Base-by-base conservation (phyloP, 2,797 vertebrate genomes). In the Bradypodion pumilum region DNA sequence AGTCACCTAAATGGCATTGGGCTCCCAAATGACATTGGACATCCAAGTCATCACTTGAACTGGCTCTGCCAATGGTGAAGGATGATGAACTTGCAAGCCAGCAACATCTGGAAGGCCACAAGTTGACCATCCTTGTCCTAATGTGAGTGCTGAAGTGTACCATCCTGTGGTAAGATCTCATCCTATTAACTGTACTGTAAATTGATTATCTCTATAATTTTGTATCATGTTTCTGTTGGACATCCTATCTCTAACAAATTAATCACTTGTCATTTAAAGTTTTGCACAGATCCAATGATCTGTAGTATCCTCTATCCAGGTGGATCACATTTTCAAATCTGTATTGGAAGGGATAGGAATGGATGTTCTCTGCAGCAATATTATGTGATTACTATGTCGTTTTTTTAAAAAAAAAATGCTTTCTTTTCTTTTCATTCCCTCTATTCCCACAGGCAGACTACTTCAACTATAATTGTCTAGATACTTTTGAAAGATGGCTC, bases 401-500 rank as follows among this genome's bases (percentile, higher is more conserved):
- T 16, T 46, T 73, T 66, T 27, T 68, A 81, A 90, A 86, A 65
- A 69, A 44, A 72, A 81, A 68, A 59, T 78, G 76, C 79, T 42
- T 40, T 84, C 70, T 85, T 74, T 46, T 80, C 12, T 87, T 73
- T 66, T 56, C 13, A 59, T 66, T 44, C 9, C 15, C 82, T 86
- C 87, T 70, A 83, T 83, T 13, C 35, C 75, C 0, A 1, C 62
- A 85, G 70, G 35, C 62, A 25, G n/a, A 87, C 73, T 3, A 74
- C 73, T 70, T 85, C 82, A n/a, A 89, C 62, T 81, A 69, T 62
- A 80, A 89, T 44, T 74, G 56, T 52, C 75, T 81, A 79, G 65
- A n/a, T n/a, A n/a, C n/a, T n/a, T n/a, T n/a, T n/a, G n/a, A n/a
- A n/a, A n/a, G n/a, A n/a, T 52, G 49, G 49, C 16, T 10, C 49